Evolutionary conservation across 2,888 invertebrate species (phyloP).

Genomic region (Balanococcus diminutus): DNA sequence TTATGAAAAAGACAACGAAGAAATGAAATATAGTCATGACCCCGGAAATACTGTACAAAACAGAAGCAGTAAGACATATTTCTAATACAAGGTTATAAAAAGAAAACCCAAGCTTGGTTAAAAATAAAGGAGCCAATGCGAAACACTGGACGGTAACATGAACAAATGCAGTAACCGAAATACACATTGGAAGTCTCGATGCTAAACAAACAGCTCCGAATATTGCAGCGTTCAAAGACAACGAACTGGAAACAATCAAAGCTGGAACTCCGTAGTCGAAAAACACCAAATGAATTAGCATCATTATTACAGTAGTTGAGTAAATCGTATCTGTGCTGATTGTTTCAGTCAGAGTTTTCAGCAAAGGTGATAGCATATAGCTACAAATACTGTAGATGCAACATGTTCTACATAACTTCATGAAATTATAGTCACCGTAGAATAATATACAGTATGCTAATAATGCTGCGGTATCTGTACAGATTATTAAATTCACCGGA

Average conservation of each 20-base stretch:
- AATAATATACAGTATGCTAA: slow-evolving; percentile 68
- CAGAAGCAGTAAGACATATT: slow-evolving; percentile 64
- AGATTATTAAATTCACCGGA: slow-evolving; percentile 70
- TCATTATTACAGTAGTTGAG: slow-evolving; percentile 86
- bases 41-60: slow-evolving; percentile 61
- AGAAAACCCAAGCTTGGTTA: slow-evolving; percentile 69
- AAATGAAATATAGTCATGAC: slow-evolving; percentile 61
- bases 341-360: slow-evolving; percentile 93
- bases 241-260: slow-evolving; percentile 85
- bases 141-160: slow-evolving; percentile 87
- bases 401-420: slow-evolving; percentile 76
- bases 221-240: slow-evolving; percentile 92
- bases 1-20: slow-evolving; percentile 67
- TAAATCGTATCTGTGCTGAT: slow-evolving; percentile 98
- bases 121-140: slow-evolving; percentile 83
- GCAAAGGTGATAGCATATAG: slow-evolving; percentile 85
- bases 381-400: slow-evolving; percentile 84
- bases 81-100: slow-evolving; percentile 66
- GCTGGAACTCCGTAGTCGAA: slow-evolving; percentile 90
- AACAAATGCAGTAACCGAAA: slow-evolving; percentile 88
- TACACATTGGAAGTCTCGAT: slow-evolving; percentile 83
- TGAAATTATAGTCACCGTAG: slow-evolving; percentile 59
- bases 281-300: slow-evolving; percentile 85
- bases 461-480: slow-evolving; percentile 66
- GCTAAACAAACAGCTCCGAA: slow-evolving; percentile 95